Evolutionary conservation across 1,140 invertebrate genomes (phyloP).

Genomic region (Melanaphis sacchari): DNA sequence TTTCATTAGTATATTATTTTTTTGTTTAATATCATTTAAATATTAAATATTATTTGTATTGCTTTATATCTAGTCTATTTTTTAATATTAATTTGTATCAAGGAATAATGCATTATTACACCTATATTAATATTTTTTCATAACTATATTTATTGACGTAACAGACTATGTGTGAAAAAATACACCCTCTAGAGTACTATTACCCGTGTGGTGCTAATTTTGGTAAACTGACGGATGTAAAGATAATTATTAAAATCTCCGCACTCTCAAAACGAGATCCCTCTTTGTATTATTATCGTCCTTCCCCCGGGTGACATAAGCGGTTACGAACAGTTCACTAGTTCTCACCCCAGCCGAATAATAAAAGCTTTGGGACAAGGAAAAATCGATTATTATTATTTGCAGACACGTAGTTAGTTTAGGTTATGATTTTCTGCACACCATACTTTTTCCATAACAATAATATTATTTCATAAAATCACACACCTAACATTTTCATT

Average conservation of each 20-base stretch:
- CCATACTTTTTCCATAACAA: slow-evolving; percentile 43
- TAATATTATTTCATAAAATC: slow-evolving; percentile 37
- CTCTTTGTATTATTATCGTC: slow-evolving; percentile 54
- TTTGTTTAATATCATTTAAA: neutral
- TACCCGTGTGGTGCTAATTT: slow-evolving; percentile 52
- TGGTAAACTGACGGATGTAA: slow-evolving; percentile 57
- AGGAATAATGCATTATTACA: neutral
- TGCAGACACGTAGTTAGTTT: slow-evolving; percentile 37
- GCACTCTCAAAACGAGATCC: slow-evolving; percentile 54
- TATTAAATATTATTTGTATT: neutral
- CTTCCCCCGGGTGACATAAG: slow-evolving; percentile 56
- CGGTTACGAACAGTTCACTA: slow-evolving; percentile 58
- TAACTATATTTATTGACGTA: neutral
- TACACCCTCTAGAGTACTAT: slow-evolving; percentile 33
- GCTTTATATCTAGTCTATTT: neutral
- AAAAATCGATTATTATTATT: slow-evolving; percentile 58
- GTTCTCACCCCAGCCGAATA: slow-evolving; percentile 56
- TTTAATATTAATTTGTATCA: neutral
- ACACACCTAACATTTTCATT: neutral
- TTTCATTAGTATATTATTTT: neutral
- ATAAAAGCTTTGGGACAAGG: slow-evolving; percentile 55
- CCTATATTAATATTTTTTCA: neutral
- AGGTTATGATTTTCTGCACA: slow-evolving; percentile 43
- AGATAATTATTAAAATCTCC: slow-evolving; percentile 58
- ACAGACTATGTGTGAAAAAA: slow-evolving; percentile 23